Base-by-base conservation (phyloP, 2,113 vertebrate genomes). In the Myrmecobius fasciatus region DNA sequence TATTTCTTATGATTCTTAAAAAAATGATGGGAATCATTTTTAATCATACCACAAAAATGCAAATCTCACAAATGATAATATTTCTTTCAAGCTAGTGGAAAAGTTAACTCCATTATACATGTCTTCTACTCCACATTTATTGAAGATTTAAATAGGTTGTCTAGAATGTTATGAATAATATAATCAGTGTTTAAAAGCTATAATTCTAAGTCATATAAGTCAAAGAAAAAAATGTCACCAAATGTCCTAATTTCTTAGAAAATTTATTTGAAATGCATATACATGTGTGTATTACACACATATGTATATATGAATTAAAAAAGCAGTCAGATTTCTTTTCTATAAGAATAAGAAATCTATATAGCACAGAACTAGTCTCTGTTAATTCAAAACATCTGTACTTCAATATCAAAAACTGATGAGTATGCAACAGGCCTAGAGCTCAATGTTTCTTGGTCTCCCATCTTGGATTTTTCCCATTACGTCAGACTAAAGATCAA, bases 1-100 rank as follows among this genome's bases (percentile, higher is more conserved):
- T 36, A 89, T 91, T 53, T 53, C 56, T 92, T 91, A 94, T 89
- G 26, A 94, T 89, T 92, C 17, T 53, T 95, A 91, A 26, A 26
- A 96, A 95, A 47, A 43, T 60, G 2, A 5, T 20, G 9, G 53
- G 91, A 89, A 90, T 90, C 91, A 3, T 5, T 36, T 53, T 67
- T 95, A 92, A 52, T 2, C 3, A 54, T 12, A 94, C 2, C 17
- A 4, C 92, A 53, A 89, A 89, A 89, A 25, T 48, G 12, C 10
- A 89, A 48, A 28, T 49, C 47, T 89, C 52, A 94, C 89, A 43
- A 96, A 93, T 49, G 52, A 95, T 94, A 94, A 52, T 1, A 93
- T 91, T 91, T 94, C 46, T 95, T 67, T 92, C 14, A 91, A 97
- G 93, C 12, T 25, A 48, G 31, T 8, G 95, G 96, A 96, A 92